Evolutionary conservation across 2,113 vertebrate genomes (phyloP), one percentile per base, ranked within the genome.

Genomic region (Tamias sibiricus): DNA sequence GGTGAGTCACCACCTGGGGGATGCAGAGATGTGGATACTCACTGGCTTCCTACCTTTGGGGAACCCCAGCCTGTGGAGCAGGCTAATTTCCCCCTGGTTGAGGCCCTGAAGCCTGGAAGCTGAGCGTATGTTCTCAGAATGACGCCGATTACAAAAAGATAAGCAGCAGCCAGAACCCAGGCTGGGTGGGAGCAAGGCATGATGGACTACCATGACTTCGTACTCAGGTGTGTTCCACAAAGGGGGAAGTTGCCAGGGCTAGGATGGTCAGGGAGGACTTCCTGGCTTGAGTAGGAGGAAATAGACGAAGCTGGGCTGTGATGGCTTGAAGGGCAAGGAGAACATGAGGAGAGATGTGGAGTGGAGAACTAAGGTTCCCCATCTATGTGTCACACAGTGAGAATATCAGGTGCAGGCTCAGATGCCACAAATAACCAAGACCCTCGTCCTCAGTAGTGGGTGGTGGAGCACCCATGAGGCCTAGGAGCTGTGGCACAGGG

Each of bases 1-100:
- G 9, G 99, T 99, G 96, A 99, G 99, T 98, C 49, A 2, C 4
- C 24, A 16, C 7, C 74, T 12, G 17, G n/a, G 20, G 35, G 57
- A 26, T 4, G 14, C 49, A 44, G 74, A 87, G 62, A 6, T 10
- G 24, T 9, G 20, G 83, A 17, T 2, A 0, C 13, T 69, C 0
- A 0, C 54, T 79, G 11, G 9, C 32, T 77, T 32, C 42, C 47
- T 64, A 40, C 26, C 52, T 87, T 80, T 0, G 6, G 52, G 82
- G 64, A 75, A 8, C 10, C 42, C 28, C 6, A 28, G 24, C 7
- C 54, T 0, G 0, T 0, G 66, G 24, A 16, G 8, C 42, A 11
- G 37, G 37, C 69, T 35, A 64, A 30, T 37, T 57, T 81, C 13
- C 42, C 24, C 54, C 24, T 4, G 24, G 35, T 26, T 5, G 37